These are phyloP conservation scores for Eclectus roratus DNA, from an alignment of 2,113 vertebrate genomes.

Conservation along the genomic window DNA sequence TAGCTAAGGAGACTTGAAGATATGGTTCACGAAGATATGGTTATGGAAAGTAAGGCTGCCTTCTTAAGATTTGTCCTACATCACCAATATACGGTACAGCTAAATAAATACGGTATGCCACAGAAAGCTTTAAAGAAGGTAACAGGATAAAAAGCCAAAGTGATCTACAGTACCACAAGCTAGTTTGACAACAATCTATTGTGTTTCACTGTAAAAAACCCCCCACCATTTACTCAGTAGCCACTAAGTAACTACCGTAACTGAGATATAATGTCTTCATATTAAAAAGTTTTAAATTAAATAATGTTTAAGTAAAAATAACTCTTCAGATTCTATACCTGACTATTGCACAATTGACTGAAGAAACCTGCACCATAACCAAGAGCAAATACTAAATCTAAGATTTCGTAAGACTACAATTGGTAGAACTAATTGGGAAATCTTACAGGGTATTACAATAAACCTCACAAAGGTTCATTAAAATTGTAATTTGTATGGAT, in stretches of 20 bases:
- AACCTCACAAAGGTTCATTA: neutral
- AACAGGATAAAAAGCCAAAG: neutral
- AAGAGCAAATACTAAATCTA: neutral
- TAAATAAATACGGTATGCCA: neutral
- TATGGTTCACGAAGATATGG: accelerated
- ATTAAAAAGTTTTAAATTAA: neutral
- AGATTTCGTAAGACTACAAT: neutral
- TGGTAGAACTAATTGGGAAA: neutral
- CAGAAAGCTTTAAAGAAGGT: neutral
- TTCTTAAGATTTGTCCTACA: neutral
- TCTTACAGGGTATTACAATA: neutral
- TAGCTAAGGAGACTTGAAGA: neutral
- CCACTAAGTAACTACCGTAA: neutral
- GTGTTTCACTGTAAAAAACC: neutral
- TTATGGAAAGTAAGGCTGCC: neutral
- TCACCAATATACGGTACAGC: neutral
- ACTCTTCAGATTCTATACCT: neutral
- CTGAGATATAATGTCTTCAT: neutral
- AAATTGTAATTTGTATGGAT: slow-evolving; percentile 20
- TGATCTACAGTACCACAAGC: neutral
- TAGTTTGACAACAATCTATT: neutral
- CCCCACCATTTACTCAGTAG: neutral
- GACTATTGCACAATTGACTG: neutral
- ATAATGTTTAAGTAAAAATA: neutral
- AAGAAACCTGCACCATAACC: neutral